Evolutionary conservation across 2,888 invertebrate species (phyloP), one percentile per base, ranked within the genome.

Genomic region (Pollenia angustigena): DNA sequence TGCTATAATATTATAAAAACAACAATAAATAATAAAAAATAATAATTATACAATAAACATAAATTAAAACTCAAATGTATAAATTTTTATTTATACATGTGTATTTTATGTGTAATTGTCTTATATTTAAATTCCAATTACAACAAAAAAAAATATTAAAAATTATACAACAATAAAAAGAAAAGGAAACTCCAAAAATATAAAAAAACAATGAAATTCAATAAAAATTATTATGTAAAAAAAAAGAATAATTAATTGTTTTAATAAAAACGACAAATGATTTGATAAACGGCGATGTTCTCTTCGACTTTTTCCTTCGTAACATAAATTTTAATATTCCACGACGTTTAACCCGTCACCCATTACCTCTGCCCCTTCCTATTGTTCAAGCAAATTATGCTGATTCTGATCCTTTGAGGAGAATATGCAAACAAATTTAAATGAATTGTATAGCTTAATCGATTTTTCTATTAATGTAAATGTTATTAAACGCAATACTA

Each of bases 61-160:
- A 87, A 72, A 79, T 60, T 32, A 64, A 52, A 71, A 76, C 71
- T 80, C 72, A 90, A 85, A 88, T 88, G 86, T 85, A 88, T 87
- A 90, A 60, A 74, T 81, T 75, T 85, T 83, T 83, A 85, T 85
- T 85, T 83, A 86, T 86, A 86, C 85, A 69, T 82, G 82, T 82
- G 75, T 82, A 82, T 44, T 79, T 50, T 72, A 80, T 86, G 83
- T 83, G 80, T 86, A 86, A 86, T 75, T 79, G 78, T 79, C 79
- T 75, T 76, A 80, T 81, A 81, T 74, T 64, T n/a, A 76, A 68
- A 76, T 56, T 16, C 16, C 42, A 74, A 42, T 12, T 56, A 69
- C n/a, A 62, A 80, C 40, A n/a, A 66, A 81, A 76, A n/a, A 54
- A 66, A 71, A 71, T 66, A 82, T 83, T 68, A 81, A 78, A 81